These are phyloP conservation scores for Illadopsis cleaveri DNA, from an alignment of 2,113 vertebrate genomes.

Conservation along the genomic window DNA sequence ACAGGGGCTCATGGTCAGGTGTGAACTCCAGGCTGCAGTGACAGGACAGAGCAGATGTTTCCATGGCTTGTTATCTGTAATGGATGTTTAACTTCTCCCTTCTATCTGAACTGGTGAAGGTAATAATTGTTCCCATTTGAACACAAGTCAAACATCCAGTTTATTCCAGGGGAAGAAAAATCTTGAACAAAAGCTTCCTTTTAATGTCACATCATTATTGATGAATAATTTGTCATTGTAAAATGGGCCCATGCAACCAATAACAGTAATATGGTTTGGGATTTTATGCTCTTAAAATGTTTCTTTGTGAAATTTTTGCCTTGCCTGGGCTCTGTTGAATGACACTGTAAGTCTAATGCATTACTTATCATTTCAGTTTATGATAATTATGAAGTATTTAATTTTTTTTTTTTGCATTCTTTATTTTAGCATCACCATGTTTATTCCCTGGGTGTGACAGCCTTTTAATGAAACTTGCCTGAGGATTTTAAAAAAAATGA, in stretches of 20 bases:
- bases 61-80: not conserved
- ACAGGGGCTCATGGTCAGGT: not conserved
- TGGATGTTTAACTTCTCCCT: not conserved
- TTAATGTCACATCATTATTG: not conserved
- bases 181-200: not conserved
- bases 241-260: not conserved
- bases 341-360: not conserved
- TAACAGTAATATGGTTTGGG: not conserved
- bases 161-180: not conserved
- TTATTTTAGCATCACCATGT: not conserved
- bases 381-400: not conserved
- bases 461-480: not conserved
- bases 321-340: not conserved
- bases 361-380: not conserved
- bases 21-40: not conserved
- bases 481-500: not conserved
- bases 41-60: not conserved
- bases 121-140: not conserved
- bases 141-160: not conserved
- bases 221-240: not conserved
- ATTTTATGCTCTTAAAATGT: not conserved
- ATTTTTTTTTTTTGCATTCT: not conserved
- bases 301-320: not conserved
- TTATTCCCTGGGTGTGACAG: not conserved
- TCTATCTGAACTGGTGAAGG: not conserved